Conservation (phyloP, 2,797 vertebrate genomes). For the Xenopus petersii region DNA sequence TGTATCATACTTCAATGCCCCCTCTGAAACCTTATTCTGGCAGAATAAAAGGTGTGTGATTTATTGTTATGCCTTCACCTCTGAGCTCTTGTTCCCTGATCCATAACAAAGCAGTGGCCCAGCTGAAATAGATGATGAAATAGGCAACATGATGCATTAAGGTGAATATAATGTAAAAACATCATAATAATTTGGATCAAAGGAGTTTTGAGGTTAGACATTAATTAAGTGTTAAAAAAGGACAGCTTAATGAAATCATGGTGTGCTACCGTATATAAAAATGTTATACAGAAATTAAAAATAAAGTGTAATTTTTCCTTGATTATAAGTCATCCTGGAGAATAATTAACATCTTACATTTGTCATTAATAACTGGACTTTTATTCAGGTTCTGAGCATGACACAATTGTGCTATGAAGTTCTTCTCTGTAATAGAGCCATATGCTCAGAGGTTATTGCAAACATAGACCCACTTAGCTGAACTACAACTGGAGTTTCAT, state of each 20-base stretch:
- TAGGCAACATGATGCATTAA: conserved; percentile 25
- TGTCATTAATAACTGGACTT: too few species aligned
- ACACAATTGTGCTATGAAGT: too few species aligned
- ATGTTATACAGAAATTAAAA: neutral
- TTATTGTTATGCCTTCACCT: conserved; percentile 37
- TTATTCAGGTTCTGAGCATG: too few species aligned
- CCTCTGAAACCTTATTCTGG: conserved; percentile 42
- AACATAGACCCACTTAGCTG: too few species aligned
- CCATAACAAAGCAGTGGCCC: conserved; percentile 35
- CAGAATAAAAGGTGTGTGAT: conserved; percentile 45
- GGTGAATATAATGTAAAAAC: conserved; percentile 17
- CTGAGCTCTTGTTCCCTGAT: conserved; percentile 36
- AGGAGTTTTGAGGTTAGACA: conserved; percentile 4
- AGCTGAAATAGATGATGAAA: conserved; percentile 42
- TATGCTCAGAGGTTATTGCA: too few species aligned
- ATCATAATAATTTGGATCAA: conserved; percentile 25
- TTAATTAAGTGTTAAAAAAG: neutral
- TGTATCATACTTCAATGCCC: conserved; percentile 47
- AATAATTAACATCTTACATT: too few species aligned
- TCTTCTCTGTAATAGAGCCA: too few species aligned
- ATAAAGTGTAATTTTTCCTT: too few species aligned
- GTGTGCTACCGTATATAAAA: neutral
- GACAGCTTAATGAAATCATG: neutral
- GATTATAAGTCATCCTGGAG: too few species aligned
- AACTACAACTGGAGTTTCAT: too few species aligned